Base-by-base conservation (phyloP, 2,113 vertebrate species). In the Aplodontia rufa region DNA sequence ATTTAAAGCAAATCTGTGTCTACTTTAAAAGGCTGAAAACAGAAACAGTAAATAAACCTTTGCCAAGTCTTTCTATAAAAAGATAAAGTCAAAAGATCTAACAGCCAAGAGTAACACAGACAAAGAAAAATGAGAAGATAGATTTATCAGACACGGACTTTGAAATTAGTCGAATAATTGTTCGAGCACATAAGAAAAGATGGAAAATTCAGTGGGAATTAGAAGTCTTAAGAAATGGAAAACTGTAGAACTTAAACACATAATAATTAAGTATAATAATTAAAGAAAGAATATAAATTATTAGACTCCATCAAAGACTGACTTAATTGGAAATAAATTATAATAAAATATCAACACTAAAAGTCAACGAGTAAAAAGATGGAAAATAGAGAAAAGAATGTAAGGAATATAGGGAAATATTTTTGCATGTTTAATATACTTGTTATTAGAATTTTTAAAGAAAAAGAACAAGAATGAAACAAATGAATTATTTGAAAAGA, bases 1-100 rank as follows among this genome's bases (percentile, higher is more conserved):
- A 3, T 66, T 49, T 72, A 40, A 28, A 91, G 66, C 78, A 47
- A 10, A 47, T 72, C 72, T 19, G 13, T 82, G 75, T 95, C 83
- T 71, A 24, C 71, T 92, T 60, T 64, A 26, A 80, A 80, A 86
- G 88, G 49, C 79, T 92, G 84, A 81, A 82, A 88, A 58, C 49
- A 32, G 60, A 19, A 42, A 90, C 85, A 78, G 87, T 60, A 68
- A 68, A 91, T 64, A 75, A 95, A 94, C 3, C 20, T 82, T 92
- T 53, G 80, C 80, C 75, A 90, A 90, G 76, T n/a, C 58, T 68
- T 64, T 64, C 8, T 19, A 22, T 40, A 42, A 42, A 81, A 81
- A 62, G n/a, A n/a, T n/a, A n/a, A 64, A 45, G 35, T 66, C 64
- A 80, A 58, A 76, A 32, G 30, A n/a, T 45, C 58, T 58, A 76